Conservation (phyloP, 2,113 vertebrate species). For the Callospermophilus lateralis region DNA sequence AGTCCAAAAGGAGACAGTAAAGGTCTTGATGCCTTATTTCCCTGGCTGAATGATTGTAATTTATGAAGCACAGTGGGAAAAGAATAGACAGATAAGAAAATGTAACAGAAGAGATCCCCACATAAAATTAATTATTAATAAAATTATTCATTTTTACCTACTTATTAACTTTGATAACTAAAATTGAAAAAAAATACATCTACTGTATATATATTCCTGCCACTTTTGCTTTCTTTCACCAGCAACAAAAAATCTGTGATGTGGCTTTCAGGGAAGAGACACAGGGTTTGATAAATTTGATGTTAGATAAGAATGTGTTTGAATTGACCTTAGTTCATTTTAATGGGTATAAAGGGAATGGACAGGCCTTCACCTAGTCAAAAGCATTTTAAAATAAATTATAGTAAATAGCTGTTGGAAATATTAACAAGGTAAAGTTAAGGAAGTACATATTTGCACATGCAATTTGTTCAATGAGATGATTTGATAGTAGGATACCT, state of each 20-base stretch:
- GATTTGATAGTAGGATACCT: not conserved
- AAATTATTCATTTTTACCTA: conserved; percentile 51
- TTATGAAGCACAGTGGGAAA: not conserved
- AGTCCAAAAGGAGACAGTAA: not conserved
- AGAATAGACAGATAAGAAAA: conserved; percentile 16
- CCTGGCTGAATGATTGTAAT: not conserved
- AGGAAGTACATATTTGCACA: conserved; percentile 7
- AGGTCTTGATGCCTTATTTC: not conserved
- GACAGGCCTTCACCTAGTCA: not conserved
- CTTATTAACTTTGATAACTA: conserved; percentile 68
- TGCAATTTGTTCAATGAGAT: not conserved
- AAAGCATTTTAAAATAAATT: conserved; percentile 56
- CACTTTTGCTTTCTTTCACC: conserved; percentile 14
- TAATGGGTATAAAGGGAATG: not conserved
- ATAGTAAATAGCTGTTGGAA: not conserved
- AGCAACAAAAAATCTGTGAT: not conserved
- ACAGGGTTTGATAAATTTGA: not conserved
- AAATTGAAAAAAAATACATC: conserved; percentile 29
- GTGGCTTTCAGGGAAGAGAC: not conserved
- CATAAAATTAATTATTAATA: not conserved
- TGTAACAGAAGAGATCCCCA: not conserved
- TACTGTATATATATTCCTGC: conserved; percentile 24
- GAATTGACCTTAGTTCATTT: not conserved
- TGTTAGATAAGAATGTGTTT: not conserved
- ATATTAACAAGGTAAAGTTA: not conserved